These are phyloP conservation scores for Heptranchias perlo DNA, from an alignment of 2,113 vertebrate genomes.

Conservation along the genomic window DNA sequence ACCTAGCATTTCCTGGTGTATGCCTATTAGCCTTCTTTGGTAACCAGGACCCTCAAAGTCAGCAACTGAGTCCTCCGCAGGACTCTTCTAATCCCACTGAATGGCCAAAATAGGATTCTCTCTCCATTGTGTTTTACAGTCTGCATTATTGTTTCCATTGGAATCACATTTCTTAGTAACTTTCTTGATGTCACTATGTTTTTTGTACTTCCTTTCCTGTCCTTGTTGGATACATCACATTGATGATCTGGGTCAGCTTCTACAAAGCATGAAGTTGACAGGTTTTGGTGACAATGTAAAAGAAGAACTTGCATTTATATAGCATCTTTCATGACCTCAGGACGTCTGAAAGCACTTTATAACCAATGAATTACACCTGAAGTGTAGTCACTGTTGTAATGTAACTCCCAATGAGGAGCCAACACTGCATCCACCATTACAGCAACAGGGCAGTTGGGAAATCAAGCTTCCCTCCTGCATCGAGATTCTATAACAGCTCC, in stretches of 20 bases:
- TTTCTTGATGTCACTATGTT: neutral
- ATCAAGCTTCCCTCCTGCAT: neutral
- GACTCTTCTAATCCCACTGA: neutral
- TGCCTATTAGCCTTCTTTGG: too few relatives aligned
- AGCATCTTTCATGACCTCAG: neutral
- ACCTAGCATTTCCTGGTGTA: too few relatives aligned
- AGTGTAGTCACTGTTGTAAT: neutral
- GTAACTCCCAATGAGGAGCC: neutral
- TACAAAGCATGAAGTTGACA: neutral
- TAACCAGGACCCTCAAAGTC: too few relatives aligned
- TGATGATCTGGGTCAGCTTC: neutral
- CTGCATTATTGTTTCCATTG: neutral
- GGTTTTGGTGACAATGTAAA: neutral
- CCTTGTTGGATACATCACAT: neutral
- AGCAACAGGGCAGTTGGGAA: neutral
- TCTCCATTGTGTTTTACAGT: neutral
- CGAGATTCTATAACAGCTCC: too few relatives aligned
- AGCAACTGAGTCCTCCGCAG: neutral
- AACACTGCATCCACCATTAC: neutral
- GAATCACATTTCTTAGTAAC: neutral
- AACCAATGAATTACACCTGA: neutral
- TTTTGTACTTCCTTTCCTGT: neutral
- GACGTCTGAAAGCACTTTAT: neutral
- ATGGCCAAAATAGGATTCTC: neutral
- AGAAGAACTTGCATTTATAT: neutral